Evolutionary conservation across 2,888 invertebrate species (phyloP).

Genomic region (Heliconius ismenius): DNA sequence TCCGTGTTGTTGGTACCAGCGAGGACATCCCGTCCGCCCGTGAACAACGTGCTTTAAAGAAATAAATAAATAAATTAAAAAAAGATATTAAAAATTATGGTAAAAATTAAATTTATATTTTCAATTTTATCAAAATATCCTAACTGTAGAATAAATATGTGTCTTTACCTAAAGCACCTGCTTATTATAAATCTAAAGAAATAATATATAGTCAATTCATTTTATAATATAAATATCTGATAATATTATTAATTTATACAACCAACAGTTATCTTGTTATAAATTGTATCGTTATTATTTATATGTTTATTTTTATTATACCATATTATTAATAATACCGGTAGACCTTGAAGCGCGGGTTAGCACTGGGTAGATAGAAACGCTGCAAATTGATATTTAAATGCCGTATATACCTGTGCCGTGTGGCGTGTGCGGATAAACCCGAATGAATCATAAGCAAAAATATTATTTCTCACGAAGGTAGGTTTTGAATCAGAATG

Average conservation of each 20-base stretch:
- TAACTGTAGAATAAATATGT: too few species aligned
- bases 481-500: background rate
- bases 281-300: slow-evolving; percentile 14
- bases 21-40: slow-evolving; percentile 43
- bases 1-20: slow-evolving; percentile 71
- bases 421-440: slow-evolving; percentile 29
- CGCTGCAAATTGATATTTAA: slow-evolving; percentile 35
- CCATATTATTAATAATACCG: slow-evolving; percentile 21
- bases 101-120: too few species aligned
- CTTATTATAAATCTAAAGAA: background rate
- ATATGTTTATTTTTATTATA: slow-evolving; percentile 3
- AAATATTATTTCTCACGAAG: background rate
- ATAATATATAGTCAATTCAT: background rate
- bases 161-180: background rate
- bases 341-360: slow-evolving; percentile 36
- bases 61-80: background rate
- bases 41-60: slow-evolving; percentile 44
- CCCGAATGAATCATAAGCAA: slow-evolving; percentile 28
- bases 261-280: background rate
- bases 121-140: too few species aligned
- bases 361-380: slow-evolving; percentile 25
- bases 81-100: background rate
- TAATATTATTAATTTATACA: background rate
- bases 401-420: slow-evolving; percentile 15
- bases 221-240: background rate